These are phyloP conservation scores for Drymonia ruficornis DNA, from an alignment of 2,888 invertebrate species.

Conservation along the genomic window DNA sequence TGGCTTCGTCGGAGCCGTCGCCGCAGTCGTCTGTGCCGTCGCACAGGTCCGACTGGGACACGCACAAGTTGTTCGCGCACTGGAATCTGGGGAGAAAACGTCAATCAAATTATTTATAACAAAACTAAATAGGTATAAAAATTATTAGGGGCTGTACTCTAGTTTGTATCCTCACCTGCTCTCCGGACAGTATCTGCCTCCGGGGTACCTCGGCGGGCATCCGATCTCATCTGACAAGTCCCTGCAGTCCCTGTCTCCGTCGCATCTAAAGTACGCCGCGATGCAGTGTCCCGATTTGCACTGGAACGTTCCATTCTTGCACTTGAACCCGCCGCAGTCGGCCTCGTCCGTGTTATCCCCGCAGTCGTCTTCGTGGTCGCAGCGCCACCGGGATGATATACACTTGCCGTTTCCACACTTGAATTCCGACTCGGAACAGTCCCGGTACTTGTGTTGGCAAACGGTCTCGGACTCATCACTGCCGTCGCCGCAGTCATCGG, in stretches of 20 bases:
- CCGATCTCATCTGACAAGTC: constrained; percentile 96
- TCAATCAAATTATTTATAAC: background rate
- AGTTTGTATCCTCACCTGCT: constrained; percentile 71
- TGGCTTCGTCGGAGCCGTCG: constrained; percentile 94
- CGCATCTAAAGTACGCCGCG: constrained; percentile 93
- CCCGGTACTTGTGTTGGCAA: constrained; percentile 93
- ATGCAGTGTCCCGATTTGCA: constrained; percentile 97
- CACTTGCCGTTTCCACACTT: constrained; percentile 95
- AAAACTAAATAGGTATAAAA: no score
- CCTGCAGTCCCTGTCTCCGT: constrained; percentile 94
- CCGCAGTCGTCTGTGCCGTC: constrained; percentile 97
- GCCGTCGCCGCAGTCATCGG: constrained; percentile 98
- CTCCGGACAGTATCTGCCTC: constrained; percentile 94
- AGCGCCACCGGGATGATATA: constrained; percentile 96
- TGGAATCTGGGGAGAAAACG: constrained; percentile 88
- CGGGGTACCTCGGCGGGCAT: constrained; percentile 95
- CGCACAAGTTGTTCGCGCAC: constrained; percentile 96
- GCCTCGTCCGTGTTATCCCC: constrained; percentile 97
- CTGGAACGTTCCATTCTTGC: constrained; percentile 96
- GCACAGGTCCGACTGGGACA: constrained; percentile 94
- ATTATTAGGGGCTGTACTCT: no score
- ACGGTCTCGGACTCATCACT: constrained; percentile 93
- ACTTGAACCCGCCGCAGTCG: constrained; percentile 92
- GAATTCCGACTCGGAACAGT: constrained; percentile 97
- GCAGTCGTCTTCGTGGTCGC: constrained; percentile 98